Conservation (phyloP, 1,140 invertebrate species). For the Bacillus rossius region DNA sequence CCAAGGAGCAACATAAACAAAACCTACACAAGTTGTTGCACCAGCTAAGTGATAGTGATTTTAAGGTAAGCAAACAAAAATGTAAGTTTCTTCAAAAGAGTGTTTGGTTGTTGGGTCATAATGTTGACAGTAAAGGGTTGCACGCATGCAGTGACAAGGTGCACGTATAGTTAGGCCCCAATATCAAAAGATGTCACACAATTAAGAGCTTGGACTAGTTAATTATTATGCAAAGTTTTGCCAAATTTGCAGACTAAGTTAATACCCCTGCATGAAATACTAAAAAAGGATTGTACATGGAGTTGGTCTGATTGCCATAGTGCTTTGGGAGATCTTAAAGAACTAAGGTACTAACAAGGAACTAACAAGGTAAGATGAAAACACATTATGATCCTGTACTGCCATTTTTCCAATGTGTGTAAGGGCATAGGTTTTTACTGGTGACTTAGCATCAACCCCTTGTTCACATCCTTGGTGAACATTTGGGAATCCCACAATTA, state of each 20-base stretch:
- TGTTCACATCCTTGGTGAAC: slow-evolving; percentile 28
- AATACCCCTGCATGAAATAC: slow-evolving; percentile 26
- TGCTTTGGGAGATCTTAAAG: slow-evolving; percentile 31
- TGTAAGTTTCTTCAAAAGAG: background rate
- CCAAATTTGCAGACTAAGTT: slow-evolving; percentile 29
- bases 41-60: background rate
- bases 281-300: slow-evolving; percentile 23
- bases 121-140: background rate
- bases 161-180: slow-evolving; percentile 19
- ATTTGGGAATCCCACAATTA: slow-evolving; percentile 33
- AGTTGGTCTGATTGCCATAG: slow-evolving; percentile 25
- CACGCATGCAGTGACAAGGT: slow-evolving; percentile 15
- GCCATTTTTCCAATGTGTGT: slow-evolving; percentile 39
- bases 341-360: slow-evolving; percentile 28
- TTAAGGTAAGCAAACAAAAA: background rate
- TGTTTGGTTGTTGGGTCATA: background rate
- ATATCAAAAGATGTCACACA: slow-evolving; percentile 4
- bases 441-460: slow-evolving; percentile 37
- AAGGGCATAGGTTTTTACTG: slow-evolving; percentile 32
- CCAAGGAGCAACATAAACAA: background rate
- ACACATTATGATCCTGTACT: slow-evolving; percentile 40
- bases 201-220: slow-evolving; percentile 6
- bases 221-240: slow-evolving; percentile 36
- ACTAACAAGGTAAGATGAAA: no score
- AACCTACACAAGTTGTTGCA: background rate